Conservation (phyloP, 2,888 invertebrate species). For the Drosophila testacea region DNA sequence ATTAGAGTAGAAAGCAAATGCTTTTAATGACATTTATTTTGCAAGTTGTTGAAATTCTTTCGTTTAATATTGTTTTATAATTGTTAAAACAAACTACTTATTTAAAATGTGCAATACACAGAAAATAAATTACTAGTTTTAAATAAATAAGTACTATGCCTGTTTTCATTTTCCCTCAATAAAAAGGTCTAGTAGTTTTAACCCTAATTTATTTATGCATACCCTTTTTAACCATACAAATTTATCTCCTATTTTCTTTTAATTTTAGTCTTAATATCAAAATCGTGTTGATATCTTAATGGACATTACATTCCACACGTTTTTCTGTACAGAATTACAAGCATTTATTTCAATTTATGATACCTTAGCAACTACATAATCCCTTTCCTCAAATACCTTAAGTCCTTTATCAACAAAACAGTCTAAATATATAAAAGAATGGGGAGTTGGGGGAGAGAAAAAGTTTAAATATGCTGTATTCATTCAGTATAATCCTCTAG, state of each 20-base stretch:
- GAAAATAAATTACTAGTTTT: too few relatives aligned
- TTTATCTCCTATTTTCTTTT: not conserved
- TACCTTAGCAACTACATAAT: conserved; percentile 14
- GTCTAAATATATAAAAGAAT: conserved; percentile 20
- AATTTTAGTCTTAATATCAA: not conserved
- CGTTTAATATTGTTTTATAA: too few relatives aligned
- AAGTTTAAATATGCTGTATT: conserved; percentile 51
- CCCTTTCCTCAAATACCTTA: conserved; percentile 40
- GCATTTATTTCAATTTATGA: conserved; percentile 54
- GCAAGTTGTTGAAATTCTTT: too few relatives aligned
- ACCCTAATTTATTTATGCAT: not conserved
- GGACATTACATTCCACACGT: conserved; percentile 18
- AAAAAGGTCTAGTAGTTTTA: not conserved
- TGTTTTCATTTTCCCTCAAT: too few relatives aligned
- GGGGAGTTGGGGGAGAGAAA: not conserved
- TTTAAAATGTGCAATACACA: too few relatives aligned
- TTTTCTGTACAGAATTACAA: not conserved
- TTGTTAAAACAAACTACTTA: too few relatives aligned
- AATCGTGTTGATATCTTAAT: conserved; percentile 31
- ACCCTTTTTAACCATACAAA: not conserved
- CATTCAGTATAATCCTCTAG: conserved; percentile 56
- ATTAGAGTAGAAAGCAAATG: too few relatives aligned
- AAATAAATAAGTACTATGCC: too few relatives aligned
- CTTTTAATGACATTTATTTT: too few relatives aligned
- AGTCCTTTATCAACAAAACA: conserved; percentile 56